A percentile compares a stretch with the other conserved stretches of the same genome.
Conservation (phyloP, 2,113 vertebrate species). For the Hippopotamus amphibius region DNA sequence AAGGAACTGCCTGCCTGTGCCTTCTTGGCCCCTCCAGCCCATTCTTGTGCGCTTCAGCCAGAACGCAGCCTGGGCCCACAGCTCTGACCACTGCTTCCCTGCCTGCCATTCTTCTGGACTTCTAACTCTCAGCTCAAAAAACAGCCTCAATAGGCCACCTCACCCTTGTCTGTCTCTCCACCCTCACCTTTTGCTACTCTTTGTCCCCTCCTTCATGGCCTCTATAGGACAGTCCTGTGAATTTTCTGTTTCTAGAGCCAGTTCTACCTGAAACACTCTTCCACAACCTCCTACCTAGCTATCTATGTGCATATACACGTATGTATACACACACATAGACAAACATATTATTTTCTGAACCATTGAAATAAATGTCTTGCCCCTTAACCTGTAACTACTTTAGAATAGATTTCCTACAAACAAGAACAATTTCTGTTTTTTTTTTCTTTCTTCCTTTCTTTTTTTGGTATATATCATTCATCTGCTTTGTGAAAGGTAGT, state of each 20-base stretch:
- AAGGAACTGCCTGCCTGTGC: background rate
- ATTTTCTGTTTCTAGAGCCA: background rate
- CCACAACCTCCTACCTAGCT: background rate
- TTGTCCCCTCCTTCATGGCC: no score
- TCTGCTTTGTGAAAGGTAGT: background rate
- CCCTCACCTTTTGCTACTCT: background rate
- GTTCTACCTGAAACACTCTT: background rate
- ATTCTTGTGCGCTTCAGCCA: rapidly evolving
- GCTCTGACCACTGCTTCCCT: background rate
- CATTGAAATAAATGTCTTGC: background rate
- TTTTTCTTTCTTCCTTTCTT: no score
- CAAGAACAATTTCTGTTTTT: background rate
- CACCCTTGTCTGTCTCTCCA: background rate
- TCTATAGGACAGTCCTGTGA: background rate
- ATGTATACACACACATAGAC: background rate
- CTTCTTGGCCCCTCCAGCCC: background rate
- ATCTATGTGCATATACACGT: background rate
- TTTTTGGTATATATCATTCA: background rate
- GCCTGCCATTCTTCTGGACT: background rate
- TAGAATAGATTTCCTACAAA: background rate
- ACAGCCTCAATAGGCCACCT: no score
- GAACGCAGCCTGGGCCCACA: background rate
- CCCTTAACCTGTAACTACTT: background rate
- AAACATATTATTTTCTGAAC: background rate
- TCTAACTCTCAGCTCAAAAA: background rate